Base-by-base conservation (phyloP, 2,797 vertebrate genomes). In the Tadarida brasiliensis region DNA sequence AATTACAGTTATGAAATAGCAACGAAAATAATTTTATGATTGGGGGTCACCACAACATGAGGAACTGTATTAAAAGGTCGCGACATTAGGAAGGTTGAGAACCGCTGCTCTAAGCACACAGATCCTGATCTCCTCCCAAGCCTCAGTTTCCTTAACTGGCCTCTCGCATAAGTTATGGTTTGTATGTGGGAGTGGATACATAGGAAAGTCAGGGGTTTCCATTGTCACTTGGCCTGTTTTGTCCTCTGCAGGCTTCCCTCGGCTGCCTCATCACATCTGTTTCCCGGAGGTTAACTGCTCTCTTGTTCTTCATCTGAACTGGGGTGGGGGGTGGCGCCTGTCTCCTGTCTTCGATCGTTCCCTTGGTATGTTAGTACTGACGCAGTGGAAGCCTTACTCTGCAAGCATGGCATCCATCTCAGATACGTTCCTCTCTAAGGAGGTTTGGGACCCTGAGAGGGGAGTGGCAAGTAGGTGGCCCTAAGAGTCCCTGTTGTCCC, bases 221-320 rank as follows among this genome's bases (percentile, higher is more conserved):
- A 39, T 78, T 93, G 26, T 93, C 14, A 35, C 20, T 91, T 91
- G 47, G 8, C 11, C 24, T 9, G 82, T 22, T 30, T 94, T 33
- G 7, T 87, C 70, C 51, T 85, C 51, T 85, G 20, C 10, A 82
- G 47, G 47, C 59, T 91, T 95, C 92, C n/a, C 24, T 87, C 10
- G 7, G n/a, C 81, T 87, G 4, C 15, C 24, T 44, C 84, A 30
- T 71, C 78, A 56, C 5, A 12, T 77, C 80, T 89, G 11, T 78
- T 82, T 94, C 61, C 39, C 33, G 88, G 70, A 51, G 56, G 24
- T 87, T 90, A 71, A 26, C 26, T 80, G 56, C 51, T 89, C 44
- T 93, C 63, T 94, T 63, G 14, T 94, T 95, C 9, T 95, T 90
- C 82, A 68, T 74, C 68, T 96, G 68, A 83, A 91, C 47, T 24